phyloP scores from a whole-genome alignment of 1,140 invertebrate species.

The Zaprionus camerounensis region DNA sequence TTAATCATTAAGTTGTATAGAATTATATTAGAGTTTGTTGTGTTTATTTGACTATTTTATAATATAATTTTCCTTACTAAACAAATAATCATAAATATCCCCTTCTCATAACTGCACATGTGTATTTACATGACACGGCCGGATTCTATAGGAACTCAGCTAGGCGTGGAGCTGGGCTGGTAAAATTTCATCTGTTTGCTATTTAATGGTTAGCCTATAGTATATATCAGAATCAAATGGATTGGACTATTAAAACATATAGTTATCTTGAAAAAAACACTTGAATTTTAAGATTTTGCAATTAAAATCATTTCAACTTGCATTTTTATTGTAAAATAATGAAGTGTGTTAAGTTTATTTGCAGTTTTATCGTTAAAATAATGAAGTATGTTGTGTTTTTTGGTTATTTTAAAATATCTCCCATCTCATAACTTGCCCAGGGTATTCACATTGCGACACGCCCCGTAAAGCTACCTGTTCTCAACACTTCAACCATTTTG shows the following conservation, averaged over 20 bases:
- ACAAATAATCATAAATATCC: too few species aligned
- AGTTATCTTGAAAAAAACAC: too few species aligned
- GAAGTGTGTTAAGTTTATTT: neutral
- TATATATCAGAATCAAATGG: neutral
- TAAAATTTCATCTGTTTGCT: neutral
- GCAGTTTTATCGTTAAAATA: neutral
- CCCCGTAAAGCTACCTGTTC: neutral
- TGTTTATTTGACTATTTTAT: neutral
- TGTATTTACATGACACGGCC: too few species aligned
- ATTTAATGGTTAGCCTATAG: neutral
- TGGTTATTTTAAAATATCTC: neutral
- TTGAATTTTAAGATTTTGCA: neutral
- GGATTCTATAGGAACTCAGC: neutral
- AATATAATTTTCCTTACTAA: too few species aligned
- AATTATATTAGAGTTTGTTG: too few species aligned
- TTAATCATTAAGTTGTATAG: too few species aligned
- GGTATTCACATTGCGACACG: neutral
- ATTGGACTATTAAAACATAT: neutral
- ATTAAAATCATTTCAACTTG: neutral
- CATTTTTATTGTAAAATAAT: neutral
- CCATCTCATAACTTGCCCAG: neutral
- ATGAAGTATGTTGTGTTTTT: neutral
- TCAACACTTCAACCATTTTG: neutral
- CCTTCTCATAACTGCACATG: fast-evolving
- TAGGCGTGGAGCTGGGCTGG: neutral